phyloP scores from a whole-genome alignment of 2,797 vertebrate genomes.

The Chrysocyon brachyurus region DNA sequence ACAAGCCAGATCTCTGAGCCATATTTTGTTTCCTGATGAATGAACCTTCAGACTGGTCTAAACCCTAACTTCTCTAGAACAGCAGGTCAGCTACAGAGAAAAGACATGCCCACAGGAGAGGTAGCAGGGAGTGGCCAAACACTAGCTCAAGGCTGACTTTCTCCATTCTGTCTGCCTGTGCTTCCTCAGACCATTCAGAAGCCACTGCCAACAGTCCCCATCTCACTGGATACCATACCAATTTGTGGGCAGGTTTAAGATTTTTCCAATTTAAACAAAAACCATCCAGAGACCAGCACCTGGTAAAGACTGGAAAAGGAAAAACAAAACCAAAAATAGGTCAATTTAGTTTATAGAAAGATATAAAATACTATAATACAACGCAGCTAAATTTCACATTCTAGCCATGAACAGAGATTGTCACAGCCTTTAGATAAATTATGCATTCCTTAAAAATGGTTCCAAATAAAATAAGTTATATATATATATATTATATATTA shows the following conservation, averaged over 20 bases:
- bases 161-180: not conserved
- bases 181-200: not conserved
- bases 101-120: not conserved
- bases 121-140: not conserved
- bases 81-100: not conserved
- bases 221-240: not conserved
- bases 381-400: not conserved
- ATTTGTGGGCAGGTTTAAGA: not conserved
- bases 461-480: slow-evolving; percentile 25
- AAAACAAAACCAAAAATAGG: slow-evolving; percentile 60
- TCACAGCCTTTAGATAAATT: not conserved
- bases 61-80: not conserved
- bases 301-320: slow-evolving; percentile 38
- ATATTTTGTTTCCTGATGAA: not conserved
- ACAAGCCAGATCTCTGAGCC: not conserved
- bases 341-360: slow-evolving; percentile 48
- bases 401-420: not conserved
- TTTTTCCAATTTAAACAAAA: slow-evolving; percentile 65
- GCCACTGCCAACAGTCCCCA: not conserved
- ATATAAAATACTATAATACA: not conserved
- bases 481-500: no score
- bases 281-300: slow-evolving; percentile 49
- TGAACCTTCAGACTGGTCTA: not conserved
- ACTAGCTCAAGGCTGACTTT: not conserved
- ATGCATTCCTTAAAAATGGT: not conserved